phyloP scores from a whole-genome alignment of 2,113 vertebrate genomes.

The Hippocampus comes region DNA sequence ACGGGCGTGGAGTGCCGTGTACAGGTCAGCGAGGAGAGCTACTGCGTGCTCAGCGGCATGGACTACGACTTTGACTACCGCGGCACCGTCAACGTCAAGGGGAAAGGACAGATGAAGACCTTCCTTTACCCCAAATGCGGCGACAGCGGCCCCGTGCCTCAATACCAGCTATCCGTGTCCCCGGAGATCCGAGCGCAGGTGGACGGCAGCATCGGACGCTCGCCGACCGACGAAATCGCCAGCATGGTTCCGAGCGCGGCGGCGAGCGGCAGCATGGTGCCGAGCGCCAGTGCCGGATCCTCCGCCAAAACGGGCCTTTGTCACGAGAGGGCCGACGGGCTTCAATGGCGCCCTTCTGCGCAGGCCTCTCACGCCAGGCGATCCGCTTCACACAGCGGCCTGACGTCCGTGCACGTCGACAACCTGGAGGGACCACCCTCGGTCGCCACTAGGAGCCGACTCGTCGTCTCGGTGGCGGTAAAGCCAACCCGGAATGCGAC shows the following conservation, averaged over 20 bases:
- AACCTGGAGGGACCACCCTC: conserved; percentile 35
- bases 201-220: conserved; percentile 98
- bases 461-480: conserved; percentile 19
- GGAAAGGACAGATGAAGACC: conserved; percentile 99
- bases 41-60: conserved; percentile 87
- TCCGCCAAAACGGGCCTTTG: conserved; percentile 72
- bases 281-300: conserved; percentile 37
- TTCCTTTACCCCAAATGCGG: conserved; percentile 91
- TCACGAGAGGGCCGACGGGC: conserved; percentile 28
- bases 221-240: conserved; percentile 91
- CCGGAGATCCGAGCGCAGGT: conserved; percentile 95
- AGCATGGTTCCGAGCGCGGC: conserved; percentile 78
- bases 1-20: conserved; percentile 95
- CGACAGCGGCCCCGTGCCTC: conserved; percentile 85
- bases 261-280: conserved; percentile 28
- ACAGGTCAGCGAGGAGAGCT: conserved; percentile 98
- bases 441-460: conserved; percentile 33
- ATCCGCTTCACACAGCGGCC: conserved; percentile 53
- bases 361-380: conserved; percentile 35
- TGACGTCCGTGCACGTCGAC: conserved; percentile 43
- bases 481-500: conserved; percentile 18
- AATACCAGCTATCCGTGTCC: conserved; percentile 92
- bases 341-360: conserved; percentile 32
- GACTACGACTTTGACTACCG: conserved; percentile 96
- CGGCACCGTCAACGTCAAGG: conserved; percentile 96